phyloP scores from a whole-genome alignment of 2,888 invertebrate genomes.

The Noctua janthe region DNA sequence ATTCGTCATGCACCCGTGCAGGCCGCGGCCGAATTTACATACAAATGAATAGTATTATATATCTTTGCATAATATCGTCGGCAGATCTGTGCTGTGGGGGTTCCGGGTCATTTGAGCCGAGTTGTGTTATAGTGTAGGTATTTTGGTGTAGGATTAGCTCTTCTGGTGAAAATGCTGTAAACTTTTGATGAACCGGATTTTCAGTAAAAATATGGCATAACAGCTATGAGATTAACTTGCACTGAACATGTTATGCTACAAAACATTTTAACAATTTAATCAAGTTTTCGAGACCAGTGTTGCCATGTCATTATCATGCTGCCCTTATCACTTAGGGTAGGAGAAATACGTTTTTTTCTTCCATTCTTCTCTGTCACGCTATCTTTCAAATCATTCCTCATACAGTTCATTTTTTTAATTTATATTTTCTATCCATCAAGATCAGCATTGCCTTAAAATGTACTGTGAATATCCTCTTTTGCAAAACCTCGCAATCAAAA shows the following conservation, averaged over 20 bases:
- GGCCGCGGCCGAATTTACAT: conserved; percentile 61
- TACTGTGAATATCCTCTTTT: too few species aligned
- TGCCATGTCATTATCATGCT: neutral
- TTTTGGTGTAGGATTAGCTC: conserved; percentile 11
- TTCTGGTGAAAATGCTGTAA: neutral
- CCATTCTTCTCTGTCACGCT: neutral
- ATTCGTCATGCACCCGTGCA: conserved; percentile 66
- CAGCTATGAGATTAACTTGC: too few species aligned
- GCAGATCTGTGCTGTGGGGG: conserved; percentile 21
- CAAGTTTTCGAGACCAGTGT: neutral
- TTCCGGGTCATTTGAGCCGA: conserved; percentile 37
- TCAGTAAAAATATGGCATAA: too few species aligned
- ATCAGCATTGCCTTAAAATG: neutral
- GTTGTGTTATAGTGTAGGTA: conserved; percentile 3
- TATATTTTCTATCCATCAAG: neutral
- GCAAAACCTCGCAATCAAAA: too few species aligned
- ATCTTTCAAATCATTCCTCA: neutral
- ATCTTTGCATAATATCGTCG: conserved; percentile 62
- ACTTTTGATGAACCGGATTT: neutral
- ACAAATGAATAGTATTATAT: conserved; percentile 67
- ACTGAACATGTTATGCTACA: too few species aligned
- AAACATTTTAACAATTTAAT: neutral
- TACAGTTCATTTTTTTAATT: neutral
- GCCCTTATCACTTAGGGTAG: neutral
- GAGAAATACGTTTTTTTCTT: neutral